Conservation (phyloP, 2,113 vertebrate genomes). For the Amazona vittata region DNA sequence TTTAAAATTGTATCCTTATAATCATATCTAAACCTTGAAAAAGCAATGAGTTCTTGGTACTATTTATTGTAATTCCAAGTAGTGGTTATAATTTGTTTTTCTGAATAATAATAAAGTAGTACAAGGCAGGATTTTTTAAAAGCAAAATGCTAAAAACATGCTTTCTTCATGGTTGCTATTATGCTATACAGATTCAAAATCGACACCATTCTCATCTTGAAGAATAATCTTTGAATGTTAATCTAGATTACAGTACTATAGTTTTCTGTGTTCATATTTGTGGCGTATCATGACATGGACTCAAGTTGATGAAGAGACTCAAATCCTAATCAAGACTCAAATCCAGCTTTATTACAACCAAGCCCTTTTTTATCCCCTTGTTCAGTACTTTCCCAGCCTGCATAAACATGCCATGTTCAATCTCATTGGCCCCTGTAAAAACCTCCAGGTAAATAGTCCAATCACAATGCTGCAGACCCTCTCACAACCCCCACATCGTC, state of each 20-base stretch:
- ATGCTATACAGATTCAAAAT: background rate
- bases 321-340: no score
- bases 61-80: background rate
- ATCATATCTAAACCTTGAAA: background rate
- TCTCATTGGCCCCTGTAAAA: no score
- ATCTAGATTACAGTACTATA: background rate
- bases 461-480: no score
- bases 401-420: no score
- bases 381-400: no score
- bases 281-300: no score
- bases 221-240: background rate
- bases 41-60: background rate
- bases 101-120: background rate
- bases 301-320: no score
- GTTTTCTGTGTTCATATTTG: background rate
- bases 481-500: no score
- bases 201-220: background rate
- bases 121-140: background rate
- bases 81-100: background rate
- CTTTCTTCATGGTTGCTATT: background rate
- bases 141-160: background rate
- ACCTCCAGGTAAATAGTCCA: no score
- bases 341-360: no score
- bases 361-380: no score
- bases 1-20: background rate